phyloP scores from a whole-genome alignment of 2,113 vertebrate genomes.

The Notarius lentiginosus region DNA sequence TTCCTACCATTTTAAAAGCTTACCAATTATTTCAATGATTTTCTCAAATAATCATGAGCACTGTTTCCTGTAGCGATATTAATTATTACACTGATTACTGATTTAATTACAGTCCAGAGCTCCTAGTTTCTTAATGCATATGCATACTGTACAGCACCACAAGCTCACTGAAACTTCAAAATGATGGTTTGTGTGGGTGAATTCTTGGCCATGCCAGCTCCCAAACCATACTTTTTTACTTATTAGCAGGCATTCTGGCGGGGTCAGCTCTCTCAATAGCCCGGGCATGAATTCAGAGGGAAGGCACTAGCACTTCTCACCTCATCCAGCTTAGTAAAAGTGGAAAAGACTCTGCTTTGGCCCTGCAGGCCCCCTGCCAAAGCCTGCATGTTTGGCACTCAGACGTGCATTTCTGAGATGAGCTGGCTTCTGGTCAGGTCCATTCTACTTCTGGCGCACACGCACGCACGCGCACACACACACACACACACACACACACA shows the following conservation, averaged over 20 bases:
- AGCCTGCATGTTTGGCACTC: constrained; percentile 43
- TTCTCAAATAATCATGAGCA: neutral
- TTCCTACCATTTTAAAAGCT: neutral
- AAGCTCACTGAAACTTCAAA: constrained; percentile 19
- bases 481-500: constrained; percentile 24
- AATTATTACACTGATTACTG: neutral
- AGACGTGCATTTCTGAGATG: constrained; percentile 48
- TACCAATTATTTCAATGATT: neutral
- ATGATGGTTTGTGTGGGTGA: neutral
- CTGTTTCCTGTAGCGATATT: neutral
- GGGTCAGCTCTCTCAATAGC: constrained; percentile 58
- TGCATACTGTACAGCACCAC: neutral
- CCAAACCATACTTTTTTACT: constrained; percentile 51
- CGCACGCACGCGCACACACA: constrained; percentile 15
- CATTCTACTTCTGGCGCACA: constrained; percentile 49
- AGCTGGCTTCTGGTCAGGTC: constrained; percentile 49
- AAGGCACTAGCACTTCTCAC: constrained; percentile 62
- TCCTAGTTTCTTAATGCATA: neutral
- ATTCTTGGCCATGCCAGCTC: constrained; percentile 47
- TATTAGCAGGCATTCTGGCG: constrained; percentile 64
- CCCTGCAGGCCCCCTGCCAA: constrained; percentile 40
- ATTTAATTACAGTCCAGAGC: constrained; percentile 4
- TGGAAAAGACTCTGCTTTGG: constrained; percentile 45
- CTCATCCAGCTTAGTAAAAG: constrained; percentile 17
- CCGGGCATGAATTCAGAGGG: constrained; percentile 57